phyloP scores from a whole-genome alignment of 2,888 invertebrate species.

The Coremacera marginata region DNA sequence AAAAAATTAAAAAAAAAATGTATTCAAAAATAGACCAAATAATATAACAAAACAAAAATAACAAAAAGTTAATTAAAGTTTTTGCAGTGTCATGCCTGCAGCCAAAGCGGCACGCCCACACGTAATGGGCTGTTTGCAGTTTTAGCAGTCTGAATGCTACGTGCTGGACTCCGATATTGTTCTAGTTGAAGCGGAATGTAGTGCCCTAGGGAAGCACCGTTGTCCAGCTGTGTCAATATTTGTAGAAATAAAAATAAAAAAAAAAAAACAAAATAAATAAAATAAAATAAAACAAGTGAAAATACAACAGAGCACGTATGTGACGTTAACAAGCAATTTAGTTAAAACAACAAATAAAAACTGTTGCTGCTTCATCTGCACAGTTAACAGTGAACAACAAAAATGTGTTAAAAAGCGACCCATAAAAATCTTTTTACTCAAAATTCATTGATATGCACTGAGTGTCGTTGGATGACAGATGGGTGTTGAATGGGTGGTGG shows the following conservation, averaged over 20 bases:
- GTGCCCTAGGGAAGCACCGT: neutral
- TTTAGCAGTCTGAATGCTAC: too few relatives aligned
- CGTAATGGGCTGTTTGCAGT: neutral
- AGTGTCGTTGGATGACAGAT: too few relatives aligned
- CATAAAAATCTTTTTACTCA: too few relatives aligned
- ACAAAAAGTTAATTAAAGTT: slow-evolving; percentile 25
- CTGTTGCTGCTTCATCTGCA: too few relatives aligned
- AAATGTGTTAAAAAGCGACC: too few relatives aligned
- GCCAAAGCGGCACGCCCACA: neutral
- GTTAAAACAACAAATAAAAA: too few relatives aligned
- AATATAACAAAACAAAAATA: neutral
- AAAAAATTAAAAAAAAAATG: neutral
- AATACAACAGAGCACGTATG: too few relatives aligned
- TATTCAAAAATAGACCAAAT: neutral
- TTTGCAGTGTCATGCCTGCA: neutral
- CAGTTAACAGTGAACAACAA: too few relatives aligned
- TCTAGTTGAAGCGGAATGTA: neutral
- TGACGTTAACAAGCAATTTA: too few relatives aligned
- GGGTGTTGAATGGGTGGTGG: too few relatives aligned
- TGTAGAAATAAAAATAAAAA: neutral
- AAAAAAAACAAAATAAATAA: neutral
- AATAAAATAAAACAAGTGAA: neutral
- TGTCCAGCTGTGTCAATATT: neutral
- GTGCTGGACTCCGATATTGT: neutral
- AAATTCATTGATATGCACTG: too few relatives aligned